A percentile compares a stretch with the other conserved stretches of the same genome.
Evolutionary conservation across 2,113 vertebrate genomes (phyloP).

Genomic region (Lynx canadensis): DNA sequence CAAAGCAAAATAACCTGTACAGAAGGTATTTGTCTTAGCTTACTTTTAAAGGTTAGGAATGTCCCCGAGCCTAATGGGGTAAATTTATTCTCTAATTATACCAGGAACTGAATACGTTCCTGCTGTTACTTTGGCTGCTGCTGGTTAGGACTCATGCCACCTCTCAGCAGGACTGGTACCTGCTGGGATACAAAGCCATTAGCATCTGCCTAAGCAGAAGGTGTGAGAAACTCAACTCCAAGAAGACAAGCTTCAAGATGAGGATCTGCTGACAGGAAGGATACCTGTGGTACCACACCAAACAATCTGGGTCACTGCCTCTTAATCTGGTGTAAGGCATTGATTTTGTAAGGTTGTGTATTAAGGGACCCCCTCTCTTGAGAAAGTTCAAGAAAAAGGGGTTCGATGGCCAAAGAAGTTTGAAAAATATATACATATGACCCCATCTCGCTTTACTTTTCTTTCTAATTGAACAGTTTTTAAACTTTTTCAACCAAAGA

Average conservation of each 20-base stretch:
- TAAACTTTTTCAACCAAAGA: not conserved
- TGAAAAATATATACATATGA: not conserved
- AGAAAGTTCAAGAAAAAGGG: not conserved
- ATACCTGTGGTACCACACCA: not conserved
- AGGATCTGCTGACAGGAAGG: not conserved
- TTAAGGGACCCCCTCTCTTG: not conserved
- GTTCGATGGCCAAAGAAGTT: not conserved
- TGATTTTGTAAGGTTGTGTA: not conserved
- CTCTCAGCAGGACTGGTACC: not conserved
- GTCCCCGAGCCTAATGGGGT: constrained; percentile 19
- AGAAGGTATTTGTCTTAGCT: constrained; percentile 1
- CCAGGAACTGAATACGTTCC: constrained; percentile 10
- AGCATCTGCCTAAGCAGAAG: constrained; percentile 45
- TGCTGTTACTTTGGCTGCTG: not conserved
- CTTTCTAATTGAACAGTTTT: not conserved
- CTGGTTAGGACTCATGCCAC: not conserved
- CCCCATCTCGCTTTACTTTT: not conserved
- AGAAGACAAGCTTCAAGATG: not conserved
- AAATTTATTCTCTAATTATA: constrained; percentile 64
- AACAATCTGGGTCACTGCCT: not conserved
- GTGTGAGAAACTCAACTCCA: not conserved
- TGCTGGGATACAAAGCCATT: constrained; percentile 25
- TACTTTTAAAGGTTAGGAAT: constrained; percentile 23
- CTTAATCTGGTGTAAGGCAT: not conserved
- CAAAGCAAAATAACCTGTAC: not conserved